phyloP scores from a whole-genome alignment of 1,140 invertebrate species.

The Berghia stephanieae region DNA sequence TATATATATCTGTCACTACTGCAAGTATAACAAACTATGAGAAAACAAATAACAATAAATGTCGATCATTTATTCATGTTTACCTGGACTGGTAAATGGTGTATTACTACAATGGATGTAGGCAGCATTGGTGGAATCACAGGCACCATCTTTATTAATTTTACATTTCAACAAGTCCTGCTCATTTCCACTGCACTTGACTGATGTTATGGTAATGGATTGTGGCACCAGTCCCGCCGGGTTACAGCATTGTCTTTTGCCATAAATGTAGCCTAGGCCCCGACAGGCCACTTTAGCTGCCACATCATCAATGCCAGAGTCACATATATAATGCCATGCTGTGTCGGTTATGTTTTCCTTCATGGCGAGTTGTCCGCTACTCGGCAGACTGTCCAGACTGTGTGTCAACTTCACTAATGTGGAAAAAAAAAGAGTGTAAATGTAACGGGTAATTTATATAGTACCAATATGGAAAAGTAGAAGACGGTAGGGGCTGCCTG shows the following conservation, averaged over 20 bases:
- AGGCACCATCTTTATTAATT: constrained; percentile 46
- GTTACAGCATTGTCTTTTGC: constrained; percentile 51
- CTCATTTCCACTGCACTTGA: constrained; percentile 43
- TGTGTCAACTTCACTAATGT: too few species aligned
- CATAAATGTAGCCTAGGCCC: constrained; percentile 72
- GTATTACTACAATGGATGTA: constrained; percentile 45
- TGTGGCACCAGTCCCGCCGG: constrained; percentile 38
- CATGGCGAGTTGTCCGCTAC: constrained; percentile 26
- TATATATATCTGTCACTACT: too few species aligned
- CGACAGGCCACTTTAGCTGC: constrained; percentile 76
- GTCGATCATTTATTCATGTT: too few species aligned
- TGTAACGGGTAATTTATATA: too few species aligned
- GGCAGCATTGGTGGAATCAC: constrained; percentile 39
- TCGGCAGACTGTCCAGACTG: too few species aligned
- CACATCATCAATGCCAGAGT: constrained; percentile 44
- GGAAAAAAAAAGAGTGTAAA: too few species aligned
- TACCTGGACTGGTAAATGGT: background rate
- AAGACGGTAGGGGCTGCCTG: too few species aligned
- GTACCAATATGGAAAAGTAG: too few species aligned
- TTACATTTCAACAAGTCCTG: constrained; percentile 73
- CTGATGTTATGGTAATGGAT: constrained; percentile 33
- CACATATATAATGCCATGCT: constrained; percentile 47
- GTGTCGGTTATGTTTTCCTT: constrained; percentile 27
- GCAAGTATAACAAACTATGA: too few species aligned
- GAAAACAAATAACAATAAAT: too few species aligned